Conservation (phyloP, 2,888 invertebrate species). For the Tenthredo livida region DNA sequence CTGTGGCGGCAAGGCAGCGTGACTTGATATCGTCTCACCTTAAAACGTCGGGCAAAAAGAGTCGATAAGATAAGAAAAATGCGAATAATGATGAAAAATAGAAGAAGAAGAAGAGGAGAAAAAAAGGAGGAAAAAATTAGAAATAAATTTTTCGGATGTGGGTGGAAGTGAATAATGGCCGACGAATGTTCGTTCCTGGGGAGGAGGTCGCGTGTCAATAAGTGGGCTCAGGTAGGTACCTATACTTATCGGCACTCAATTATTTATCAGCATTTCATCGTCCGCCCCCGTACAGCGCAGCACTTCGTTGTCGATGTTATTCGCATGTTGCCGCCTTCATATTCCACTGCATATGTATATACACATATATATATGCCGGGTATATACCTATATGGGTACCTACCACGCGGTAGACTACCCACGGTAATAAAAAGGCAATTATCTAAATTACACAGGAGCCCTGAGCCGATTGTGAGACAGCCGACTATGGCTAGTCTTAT, state of each 20-base stretch:
- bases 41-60: too few relatives aligned
- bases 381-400: too few relatives aligned
- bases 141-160: not conserved
- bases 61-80: too few relatives aligned
- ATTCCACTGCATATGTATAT: constrained; percentile 7
- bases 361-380: not conserved
- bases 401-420: constrained; percentile 5
- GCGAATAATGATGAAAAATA: too few relatives aligned
- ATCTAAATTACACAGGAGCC: constrained; percentile 31
- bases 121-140: not conserved
- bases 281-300: not conserved
- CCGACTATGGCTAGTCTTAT: not conserved
- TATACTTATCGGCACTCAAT: constrained; percentile 53
- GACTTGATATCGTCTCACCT: not conserved
- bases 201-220: constrained; percentile 46
- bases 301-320: constrained; percentile 34
- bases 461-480: constrained; percentile 35
- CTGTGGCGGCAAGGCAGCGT: not conserved
- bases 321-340: constrained; percentile 24
- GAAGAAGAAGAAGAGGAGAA: not conserved
- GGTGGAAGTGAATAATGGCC: not conserved
- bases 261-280: constrained; percentile 53
- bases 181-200: constrained; percentile 6
- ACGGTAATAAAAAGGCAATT: constrained; percentile 49
- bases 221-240: constrained; percentile 48